Evolutionary conservation across 1,140 invertebrate species (phyloP).

Genomic region (Phthorimaea operculella): DNA sequence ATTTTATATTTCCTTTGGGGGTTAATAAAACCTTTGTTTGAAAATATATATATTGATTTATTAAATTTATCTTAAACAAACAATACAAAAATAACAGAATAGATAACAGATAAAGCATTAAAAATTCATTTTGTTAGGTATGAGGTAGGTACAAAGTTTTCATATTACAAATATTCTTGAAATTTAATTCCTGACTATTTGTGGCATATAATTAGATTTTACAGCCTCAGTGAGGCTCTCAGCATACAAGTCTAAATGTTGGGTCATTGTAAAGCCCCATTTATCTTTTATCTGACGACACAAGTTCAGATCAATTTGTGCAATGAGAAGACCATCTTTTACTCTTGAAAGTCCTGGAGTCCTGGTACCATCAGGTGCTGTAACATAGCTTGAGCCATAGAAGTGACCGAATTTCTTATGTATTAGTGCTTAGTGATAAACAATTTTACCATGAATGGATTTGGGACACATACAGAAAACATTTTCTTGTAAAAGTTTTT

Average conservation of each 20-base stretch:
- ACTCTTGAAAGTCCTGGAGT: constrained; percentile 89
- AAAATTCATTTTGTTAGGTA: too few species aligned
- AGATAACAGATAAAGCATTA: not conserved
- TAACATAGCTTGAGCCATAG: constrained; percentile 96
- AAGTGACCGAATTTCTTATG: constrained; percentile 96
- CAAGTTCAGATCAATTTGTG: constrained; percentile 94
- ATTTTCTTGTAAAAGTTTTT: not conserved
- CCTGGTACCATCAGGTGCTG: constrained; percentile 92
- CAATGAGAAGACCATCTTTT: constrained; percentile 90
- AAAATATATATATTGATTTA: not conserved
- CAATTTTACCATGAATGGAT: constrained; percentile 40
- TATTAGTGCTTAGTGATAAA: constrained; percentile 59
- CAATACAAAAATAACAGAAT: not conserved
- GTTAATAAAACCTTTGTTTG: not conserved
- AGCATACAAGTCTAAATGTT: constrained; percentile 92
- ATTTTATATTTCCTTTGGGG: constrained; percentile 21
- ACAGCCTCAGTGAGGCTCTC: constrained; percentile 58
- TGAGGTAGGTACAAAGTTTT: too few species aligned
- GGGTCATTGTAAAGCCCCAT: constrained; percentile 98
- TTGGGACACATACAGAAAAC: constrained; percentile 54
- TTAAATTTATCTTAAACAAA: not conserved
- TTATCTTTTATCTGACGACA: constrained; percentile 95
- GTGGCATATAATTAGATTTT: constrained; percentile 37
- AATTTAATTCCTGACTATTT: constrained; percentile 30
- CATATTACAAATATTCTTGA: too few species aligned